Base-by-base conservation (phyloP, 2,888 invertebrate genomes). In the Platerodrilus igneus region DNA sequence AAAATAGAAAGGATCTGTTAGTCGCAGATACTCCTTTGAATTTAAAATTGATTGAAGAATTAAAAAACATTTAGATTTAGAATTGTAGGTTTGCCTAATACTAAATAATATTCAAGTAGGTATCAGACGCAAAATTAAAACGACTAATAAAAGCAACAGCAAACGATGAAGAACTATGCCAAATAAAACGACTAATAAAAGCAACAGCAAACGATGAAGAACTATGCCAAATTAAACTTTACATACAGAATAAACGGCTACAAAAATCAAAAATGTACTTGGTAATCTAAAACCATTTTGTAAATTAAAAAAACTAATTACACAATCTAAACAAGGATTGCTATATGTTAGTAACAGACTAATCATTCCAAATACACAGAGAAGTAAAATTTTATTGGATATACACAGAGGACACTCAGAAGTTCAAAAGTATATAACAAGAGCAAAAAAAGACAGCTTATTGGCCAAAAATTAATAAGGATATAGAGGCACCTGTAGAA, bases 331-430 rank as follows among this genome's bases (percentile, higher is more conserved):
- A n/a, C n/a, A n/a, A n/a, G n/a, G n/a, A n/a, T n/a, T n/a, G n/a
- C n/a, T n/a, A n/a, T n/a, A n/a, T n/a, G n/a, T n/a, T n/a, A n/a
- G n/a, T n/a, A n/a, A n/a, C n/a, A n/a, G n/a, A n/a, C n/a, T n/a
- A 17, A 13, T 31, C 14, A 39, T 20, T 16, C 31, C 39, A 14
- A 21, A 6, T 8, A 25, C 23, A 18, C 9, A 34, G 37, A 15
- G 32, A 13, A 19, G 27, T 11, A 37, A 26, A 32, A 32, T 41
- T 27, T 33, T 37, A 25, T 10, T 14, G 8, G 17, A 28, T 11
- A 40, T 40, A 17, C 34, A 40, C 16, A 34, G 29, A 23, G 34
- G 34, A 8, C 36, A 41, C 15, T 36, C 36, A 9, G 41, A 31
- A 5, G 31, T 36, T 10, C 7, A 29, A 15, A 41, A 41, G 29